Conservation (phyloP, 2,888 invertebrate genomes). For the Digitonthophagus gazella region DNA sequence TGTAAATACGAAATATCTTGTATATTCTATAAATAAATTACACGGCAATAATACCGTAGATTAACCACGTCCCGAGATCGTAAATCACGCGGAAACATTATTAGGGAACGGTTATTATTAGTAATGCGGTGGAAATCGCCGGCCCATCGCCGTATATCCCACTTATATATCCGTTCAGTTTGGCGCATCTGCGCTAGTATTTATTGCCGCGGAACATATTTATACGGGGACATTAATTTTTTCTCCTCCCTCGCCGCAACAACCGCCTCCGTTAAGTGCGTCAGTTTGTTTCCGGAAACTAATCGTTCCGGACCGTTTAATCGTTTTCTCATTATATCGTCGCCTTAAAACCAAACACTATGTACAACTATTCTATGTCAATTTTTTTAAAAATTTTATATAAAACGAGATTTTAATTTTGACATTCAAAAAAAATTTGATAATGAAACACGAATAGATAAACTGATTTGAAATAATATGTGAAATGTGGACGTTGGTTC, state of each 20-base stretch:
- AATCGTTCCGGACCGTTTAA: not conserved
- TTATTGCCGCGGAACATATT: conserved; percentile 45
- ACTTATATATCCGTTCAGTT: conserved; percentile 41
- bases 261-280: conserved; percentile 13
- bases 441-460: too few relatives aligned
- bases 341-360: too few relatives aligned
- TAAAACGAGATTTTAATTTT: too few relatives aligned
- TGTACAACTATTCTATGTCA: too few relatives aligned
- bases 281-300: conserved; percentile 11
- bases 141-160: conserved; percentile 40
- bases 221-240: conserved; percentile 45
- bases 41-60: not conserved
- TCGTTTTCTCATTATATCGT: not conserved
- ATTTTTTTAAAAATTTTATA: too few relatives aligned
- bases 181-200: conserved; percentile 40
- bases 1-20: too few relatives aligned
- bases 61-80: not conserved
- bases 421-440: too few relatives aligned
- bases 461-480: too few relatives aligned
- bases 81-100: conserved; percentile 15
- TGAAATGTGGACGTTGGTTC: too few relatives aligned
- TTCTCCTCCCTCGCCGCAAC: conserved; percentile 23
- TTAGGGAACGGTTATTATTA: conserved; percentile 16
- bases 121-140: conserved; percentile 4
- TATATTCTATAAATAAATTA: not conserved